Conservation (phyloP, 2,797 vertebrate species). For the Buphagus erythrorhynchus region DNA sequence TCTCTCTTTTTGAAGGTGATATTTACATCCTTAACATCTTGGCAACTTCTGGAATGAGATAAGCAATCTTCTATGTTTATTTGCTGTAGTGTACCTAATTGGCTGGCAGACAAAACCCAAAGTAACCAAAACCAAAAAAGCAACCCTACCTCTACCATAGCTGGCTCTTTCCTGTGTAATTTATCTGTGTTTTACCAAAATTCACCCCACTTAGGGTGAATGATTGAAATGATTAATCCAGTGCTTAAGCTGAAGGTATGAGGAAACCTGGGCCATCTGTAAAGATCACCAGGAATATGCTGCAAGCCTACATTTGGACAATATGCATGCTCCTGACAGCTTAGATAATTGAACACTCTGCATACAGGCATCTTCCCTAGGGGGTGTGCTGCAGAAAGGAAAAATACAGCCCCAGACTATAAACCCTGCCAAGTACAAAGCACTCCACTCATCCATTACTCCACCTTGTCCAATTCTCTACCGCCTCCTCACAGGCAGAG, state of each 20-base stretch:
- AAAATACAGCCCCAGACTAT: conserved; percentile 6
- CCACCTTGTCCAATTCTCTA: neutral
- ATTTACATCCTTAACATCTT: neutral
- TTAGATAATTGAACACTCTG: conserved; percentile 21
- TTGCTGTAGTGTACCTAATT: neutral
- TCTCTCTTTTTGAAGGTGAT: neutral
- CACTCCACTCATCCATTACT: neutral
- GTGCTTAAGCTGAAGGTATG: neutral
- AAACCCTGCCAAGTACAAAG: conserved; percentile 25
- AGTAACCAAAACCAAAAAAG: neutral
- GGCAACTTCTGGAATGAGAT: neutral
- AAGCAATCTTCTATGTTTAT: neutral
- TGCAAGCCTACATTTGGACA: neutral
- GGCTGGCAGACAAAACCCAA: neutral
- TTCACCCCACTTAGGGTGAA: neutral
- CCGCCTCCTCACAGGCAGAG: neutral
- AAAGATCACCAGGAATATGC: neutral
- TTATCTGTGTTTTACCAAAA: neutral
- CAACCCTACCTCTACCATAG: neutral
- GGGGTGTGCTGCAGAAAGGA: conserved; percentile 1
- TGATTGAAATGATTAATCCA: neutral
- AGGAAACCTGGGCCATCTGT: neutral
- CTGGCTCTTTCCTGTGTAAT: neutral
- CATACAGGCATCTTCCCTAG: conserved; percentile 21
- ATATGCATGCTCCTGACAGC: neutral